Base-by-base conservation (phyloP, 2,113 vertebrate genomes). In the Pedionomus torquatus region DNA sequence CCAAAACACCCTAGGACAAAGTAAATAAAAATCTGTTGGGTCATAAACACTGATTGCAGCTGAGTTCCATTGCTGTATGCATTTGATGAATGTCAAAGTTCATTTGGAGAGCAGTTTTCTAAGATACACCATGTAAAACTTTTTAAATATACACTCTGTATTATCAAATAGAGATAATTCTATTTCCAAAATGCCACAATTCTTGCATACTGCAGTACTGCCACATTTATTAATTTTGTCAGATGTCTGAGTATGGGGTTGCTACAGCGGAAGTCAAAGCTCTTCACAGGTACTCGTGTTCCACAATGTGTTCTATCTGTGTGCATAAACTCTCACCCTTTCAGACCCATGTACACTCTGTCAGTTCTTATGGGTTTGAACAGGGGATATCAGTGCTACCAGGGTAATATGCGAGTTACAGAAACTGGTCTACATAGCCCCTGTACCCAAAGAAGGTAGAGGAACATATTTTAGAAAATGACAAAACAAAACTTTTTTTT, bases 331-430 rank as follows among this genome's bases (percentile, higher is more conserved):
- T 68, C 57, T 87, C 51, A 11, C 43, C 46, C 72, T 83, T 93
- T 89, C 68, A 94, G 93, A 84, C 90, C 69, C 65, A 1, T 80
- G 72, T 90, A 37, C 7, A 0, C 85, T 93, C n/a, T n/a, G n/a
- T n/a, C n/a, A n/a, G 70, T 78, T 12, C 44, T 25, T 28, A 37
- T 64, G 90, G 78, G 61, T 93, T 96, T 96, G 94, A 87, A 60
- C 31, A 39, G 70, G 31, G 54, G 81, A 51, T 30, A 2, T 33
- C 1, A 3, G 37, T 92, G 75, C 55, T 33, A 1, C n/a, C 44
- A 49, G 41, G 52, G 66, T 55, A 49, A 52, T 13, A 61, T 33
- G 5, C 48, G 87, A 55, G 93, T 96, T 97, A 97, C 95, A 95
- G 94, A 95, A 97, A 92, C 61, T 91, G 61, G 79, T 94, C 25